Evolutionary conservation across 2,888 invertebrate species (phyloP).

Genomic region (Hypomecis atomaria): DNA sequence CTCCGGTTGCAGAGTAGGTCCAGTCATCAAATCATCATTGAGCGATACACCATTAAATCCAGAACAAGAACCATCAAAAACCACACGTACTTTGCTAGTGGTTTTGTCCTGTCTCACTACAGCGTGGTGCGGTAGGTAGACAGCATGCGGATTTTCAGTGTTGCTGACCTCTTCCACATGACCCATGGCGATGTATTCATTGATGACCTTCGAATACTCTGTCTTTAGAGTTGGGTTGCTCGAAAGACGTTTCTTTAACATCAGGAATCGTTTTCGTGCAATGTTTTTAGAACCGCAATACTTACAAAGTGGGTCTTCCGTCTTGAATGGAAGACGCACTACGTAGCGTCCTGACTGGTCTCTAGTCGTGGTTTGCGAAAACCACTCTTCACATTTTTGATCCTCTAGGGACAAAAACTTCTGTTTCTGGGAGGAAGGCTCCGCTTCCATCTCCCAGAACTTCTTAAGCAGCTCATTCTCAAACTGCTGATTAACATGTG

Average conservation of each 20-base stretch:
- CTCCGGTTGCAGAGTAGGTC: too few relatives aligned
- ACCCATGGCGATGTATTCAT: not conserved
- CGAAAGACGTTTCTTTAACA: not conserved
- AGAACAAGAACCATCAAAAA: too few relatives aligned
- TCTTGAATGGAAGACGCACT: too few relatives aligned
- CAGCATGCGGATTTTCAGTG: not conserved
- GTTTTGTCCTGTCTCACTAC: too few relatives aligned
- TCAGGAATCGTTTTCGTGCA: not conserved
- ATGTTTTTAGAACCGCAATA: too few relatives aligned
- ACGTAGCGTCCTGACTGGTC: too few relatives aligned
- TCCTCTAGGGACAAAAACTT: not conserved
- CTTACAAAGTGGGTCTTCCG: too few relatives aligned
- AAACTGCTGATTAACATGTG: slow-evolving; percentile 1
- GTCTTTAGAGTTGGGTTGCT: too few relatives aligned
- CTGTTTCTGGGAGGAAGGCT: not conserved
- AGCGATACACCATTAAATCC: too few relatives aligned
- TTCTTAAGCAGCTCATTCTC: not conserved
- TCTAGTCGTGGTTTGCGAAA: not conserved
- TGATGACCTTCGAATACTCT: slow-evolving; percentile 1
- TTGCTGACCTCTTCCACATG: not conserved
- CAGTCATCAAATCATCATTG: too few relatives aligned
- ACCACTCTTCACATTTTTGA: not conserved
- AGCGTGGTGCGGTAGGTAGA: not conserved
- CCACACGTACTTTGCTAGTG: too few relatives aligned
- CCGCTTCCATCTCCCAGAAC: not conserved